These are phyloP conservation scores for Aethes cnicana DNA, from an alignment of 2,888 invertebrate species.

Conservation along the genomic window DNA sequence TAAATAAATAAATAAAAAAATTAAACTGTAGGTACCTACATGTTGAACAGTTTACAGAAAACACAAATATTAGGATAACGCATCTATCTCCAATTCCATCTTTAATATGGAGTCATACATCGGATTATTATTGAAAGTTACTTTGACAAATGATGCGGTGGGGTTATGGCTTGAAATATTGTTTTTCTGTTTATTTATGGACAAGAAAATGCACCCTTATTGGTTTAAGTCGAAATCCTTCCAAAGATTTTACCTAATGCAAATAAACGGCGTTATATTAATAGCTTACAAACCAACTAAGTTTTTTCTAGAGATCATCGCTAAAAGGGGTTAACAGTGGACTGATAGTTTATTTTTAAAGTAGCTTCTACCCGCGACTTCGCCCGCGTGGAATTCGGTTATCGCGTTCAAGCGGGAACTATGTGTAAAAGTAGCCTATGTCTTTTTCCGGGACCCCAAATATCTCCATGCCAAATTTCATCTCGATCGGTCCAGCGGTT, in stretches of 20 bases:
- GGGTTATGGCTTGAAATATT: slow-evolving; percentile 48
- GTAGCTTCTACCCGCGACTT: no score
- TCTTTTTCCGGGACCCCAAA: no score
- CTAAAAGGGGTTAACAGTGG: no score
- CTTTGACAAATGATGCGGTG: slow-evolving; percentile 72
- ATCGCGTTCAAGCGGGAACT: no score
- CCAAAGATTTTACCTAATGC: background rate
- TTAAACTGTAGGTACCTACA: background rate
- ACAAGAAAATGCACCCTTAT: slow-evolving; percentile 9
- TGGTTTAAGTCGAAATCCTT: background rate
- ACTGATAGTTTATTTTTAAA: no score
- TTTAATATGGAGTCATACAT: slow-evolving; percentile 38
- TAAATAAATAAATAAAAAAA: background rate
- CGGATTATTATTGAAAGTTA: slow-evolving; percentile 69
- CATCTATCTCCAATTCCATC: slow-evolving; percentile 4
- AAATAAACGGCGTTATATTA: background rate
- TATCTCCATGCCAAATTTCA: no score
- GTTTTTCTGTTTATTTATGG: slow-evolving; percentile 37
- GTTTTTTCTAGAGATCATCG: no score
- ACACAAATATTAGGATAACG: background rate
- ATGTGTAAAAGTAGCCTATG: no score
- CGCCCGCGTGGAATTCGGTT: no score
- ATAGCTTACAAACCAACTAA: background rate
- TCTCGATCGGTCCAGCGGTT: no score
- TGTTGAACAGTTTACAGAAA: no score